A percentile compares a stretch with the other conserved stretches of the same genome.
phyloP scores from a whole-genome alignment of 2,888 invertebrate species.

The Aphrophora alni region DNA sequence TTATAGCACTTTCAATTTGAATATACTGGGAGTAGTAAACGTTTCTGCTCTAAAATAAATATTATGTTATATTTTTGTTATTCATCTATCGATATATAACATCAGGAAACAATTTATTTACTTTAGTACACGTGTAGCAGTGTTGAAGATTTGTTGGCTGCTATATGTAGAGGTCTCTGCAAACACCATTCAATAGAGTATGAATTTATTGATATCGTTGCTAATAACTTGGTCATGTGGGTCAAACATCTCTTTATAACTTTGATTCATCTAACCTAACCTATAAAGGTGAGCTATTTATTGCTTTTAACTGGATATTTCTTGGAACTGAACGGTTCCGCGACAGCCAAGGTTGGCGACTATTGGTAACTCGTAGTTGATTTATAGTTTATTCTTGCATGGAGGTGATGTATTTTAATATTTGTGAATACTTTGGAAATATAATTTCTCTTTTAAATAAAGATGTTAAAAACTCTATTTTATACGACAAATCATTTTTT shows the following conservation, averaged over 20 bases:
- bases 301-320: background rate
- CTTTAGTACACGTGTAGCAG: no score
- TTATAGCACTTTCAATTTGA: no score
- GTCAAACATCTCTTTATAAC: background rate
- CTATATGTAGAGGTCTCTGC: background rate
- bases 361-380: background rate
- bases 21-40: no score
- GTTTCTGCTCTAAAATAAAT: no score
- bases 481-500: no score
- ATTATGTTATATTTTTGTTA: no score
- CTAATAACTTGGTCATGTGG: background rate
- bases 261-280: background rate
- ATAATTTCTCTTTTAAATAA: no score
- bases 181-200: background rate
- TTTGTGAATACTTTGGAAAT: no score
- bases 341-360: no score
- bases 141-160: background rate
- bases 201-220: background rate
- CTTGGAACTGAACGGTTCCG: background rate
- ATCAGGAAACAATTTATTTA: no score
- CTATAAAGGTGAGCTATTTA: background rate
- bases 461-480: no score
- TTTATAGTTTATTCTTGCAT: background rate
- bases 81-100: no score
- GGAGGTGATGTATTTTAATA: background rate